phyloP scores from a whole-genome alignment of 2,888 invertebrate species.

The Trachelus stipa region DNA sequence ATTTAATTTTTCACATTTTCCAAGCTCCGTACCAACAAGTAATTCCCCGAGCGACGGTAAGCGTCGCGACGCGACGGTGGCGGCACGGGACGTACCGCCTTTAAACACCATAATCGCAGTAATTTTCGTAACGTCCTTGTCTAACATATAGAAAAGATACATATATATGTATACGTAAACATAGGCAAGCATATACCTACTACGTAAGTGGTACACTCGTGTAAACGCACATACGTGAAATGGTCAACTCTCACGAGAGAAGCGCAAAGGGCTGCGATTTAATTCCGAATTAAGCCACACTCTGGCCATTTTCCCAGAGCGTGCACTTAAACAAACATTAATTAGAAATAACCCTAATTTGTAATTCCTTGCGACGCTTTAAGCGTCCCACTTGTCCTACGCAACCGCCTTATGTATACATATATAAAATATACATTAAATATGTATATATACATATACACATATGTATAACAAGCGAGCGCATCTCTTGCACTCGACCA shows the following conservation, averaged over 20 bases:
- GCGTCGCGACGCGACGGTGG: not conserved
- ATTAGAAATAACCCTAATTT: conserved; percentile 7
- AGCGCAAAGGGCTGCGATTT: conserved; percentile 22
- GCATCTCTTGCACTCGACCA: not conserved
- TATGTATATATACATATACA: too few species aligned
- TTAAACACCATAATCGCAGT: conserved; percentile 35
- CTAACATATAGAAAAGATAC: conserved; percentile 2
- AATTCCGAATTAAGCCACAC: conserved; percentile 34
- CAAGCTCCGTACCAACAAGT: not conserved
- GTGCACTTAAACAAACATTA: conserved; percentile 9
- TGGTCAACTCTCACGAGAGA: not conserved
- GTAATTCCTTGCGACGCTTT: conserved; percentile 3
- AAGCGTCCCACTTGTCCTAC: conserved; percentile 1
- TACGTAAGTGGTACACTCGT: not conserved
- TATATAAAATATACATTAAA: not conserved
- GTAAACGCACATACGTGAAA: not conserved
- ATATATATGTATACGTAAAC: too few species aligned
- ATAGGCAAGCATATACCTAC: not conserved
- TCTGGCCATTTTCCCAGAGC: conserved; percentile 1
- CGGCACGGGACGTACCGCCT: conserved; percentile 10
- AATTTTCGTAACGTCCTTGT: conserved; percentile 27
- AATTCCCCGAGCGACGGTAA: not conserved
- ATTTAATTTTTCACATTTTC: not conserved
- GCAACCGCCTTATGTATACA: not conserved
- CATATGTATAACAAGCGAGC: not conserved